Conservation (phyloP, 2,797 vertebrate genomes). For the Sardinella longiceps region DNA sequence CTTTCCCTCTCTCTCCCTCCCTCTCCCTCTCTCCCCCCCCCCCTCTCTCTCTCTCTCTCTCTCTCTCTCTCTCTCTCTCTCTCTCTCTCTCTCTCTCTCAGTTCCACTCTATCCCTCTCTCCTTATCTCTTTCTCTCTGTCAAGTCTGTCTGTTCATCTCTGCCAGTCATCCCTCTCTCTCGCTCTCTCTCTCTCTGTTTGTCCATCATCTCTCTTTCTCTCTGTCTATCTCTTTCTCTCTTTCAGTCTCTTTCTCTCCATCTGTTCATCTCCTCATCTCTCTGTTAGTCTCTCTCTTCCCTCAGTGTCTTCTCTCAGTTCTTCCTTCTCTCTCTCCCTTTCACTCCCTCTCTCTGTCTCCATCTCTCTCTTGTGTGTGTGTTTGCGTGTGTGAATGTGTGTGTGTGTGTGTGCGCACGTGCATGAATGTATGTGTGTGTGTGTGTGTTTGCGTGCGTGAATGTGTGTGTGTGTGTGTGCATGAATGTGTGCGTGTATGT, state of each 20-base stretch:
- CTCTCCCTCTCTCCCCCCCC: not conserved
- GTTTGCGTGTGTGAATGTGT: no score
- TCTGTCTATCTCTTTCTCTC: slow-evolving; percentile 8
- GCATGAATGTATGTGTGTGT: slow-evolving; percentile 38
- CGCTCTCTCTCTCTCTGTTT: not conserved
- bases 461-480: not conserved
- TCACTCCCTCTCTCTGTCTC: not conserved
- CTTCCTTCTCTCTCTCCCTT: not conserved
- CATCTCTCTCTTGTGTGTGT: slow-evolving; percentile 12
- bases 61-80: not conserved
- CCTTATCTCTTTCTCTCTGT: slow-evolving; percentile 11
- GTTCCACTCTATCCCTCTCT: no score
- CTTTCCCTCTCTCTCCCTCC: no score
- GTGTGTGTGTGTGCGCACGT: slow-evolving; percentile 15
- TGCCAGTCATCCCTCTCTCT: slow-evolving; percentile 18
- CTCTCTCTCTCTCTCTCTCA: not conserved
- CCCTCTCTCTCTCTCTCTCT: no score
- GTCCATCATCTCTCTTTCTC: slow-evolving; percentile 25
- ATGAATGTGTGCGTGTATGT: no score
- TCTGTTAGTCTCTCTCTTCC: not conserved
- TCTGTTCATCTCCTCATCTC: slow-evolving; percentile 31
- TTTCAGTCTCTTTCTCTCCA: slow-evolving; percentile 20
- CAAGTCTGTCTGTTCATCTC: not conserved
- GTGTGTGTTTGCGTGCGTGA: not conserved
- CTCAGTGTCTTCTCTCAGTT: no score